phyloP scores from a whole-genome alignment of 2,888 invertebrate species.

The Glyphotaelius pellucidus region DNA sequence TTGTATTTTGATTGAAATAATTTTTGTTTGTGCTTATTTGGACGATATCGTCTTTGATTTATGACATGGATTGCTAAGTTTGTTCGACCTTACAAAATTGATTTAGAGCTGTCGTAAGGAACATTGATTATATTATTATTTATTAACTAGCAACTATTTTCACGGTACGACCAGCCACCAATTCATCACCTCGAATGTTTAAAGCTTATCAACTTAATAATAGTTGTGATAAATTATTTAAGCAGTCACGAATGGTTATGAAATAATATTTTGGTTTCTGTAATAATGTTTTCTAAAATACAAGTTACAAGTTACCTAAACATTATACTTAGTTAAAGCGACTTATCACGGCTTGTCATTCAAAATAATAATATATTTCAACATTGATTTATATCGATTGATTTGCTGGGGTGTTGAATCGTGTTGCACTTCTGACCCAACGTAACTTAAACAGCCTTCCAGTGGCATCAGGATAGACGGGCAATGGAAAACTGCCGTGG shows the following conservation, averaged over 20 bases:
- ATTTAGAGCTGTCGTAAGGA: background rate
- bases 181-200: background rate
- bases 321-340: background rate
- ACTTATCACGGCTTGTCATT: background rate
- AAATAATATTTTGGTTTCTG: background rate
- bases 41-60: background rate
- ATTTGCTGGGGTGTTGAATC: background rate
- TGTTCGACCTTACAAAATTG: background rate
- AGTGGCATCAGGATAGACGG: background rate
- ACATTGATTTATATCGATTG: background rate
- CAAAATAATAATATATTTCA: background rate
- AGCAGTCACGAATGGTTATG: background rate
- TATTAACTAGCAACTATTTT: background rate
- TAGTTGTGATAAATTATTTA: background rate
- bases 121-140: background rate
- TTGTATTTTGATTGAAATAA: too few species aligned
- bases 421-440: background rate
- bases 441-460: too few species aligned
- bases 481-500: background rate
- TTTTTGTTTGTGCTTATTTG: too few species aligned
- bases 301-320: background rate
- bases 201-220: background rate
- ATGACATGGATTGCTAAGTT: background rate
- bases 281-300: background rate
- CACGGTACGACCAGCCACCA: background rate